These are phyloP conservation scores for Apocheima hispidaria DNA, from an alignment of 2,888 invertebrate species.

Conservation along the genomic window DNA sequence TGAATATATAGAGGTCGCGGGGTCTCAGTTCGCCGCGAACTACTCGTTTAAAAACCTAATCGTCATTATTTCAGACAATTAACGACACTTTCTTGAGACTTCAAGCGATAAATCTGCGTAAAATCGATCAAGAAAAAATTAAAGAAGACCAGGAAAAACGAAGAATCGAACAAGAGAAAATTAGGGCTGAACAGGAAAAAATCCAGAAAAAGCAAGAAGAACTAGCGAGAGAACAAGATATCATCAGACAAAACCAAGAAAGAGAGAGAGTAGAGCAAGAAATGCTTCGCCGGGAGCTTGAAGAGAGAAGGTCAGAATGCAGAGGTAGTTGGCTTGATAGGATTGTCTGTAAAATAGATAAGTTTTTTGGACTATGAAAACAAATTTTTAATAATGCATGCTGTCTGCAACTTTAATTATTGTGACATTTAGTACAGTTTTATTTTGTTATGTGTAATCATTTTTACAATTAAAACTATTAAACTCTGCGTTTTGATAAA, in stretches of 20 bases:
- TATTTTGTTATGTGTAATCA: too few species aligned
- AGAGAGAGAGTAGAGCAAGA: conserved; percentile 2
- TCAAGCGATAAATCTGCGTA: conserved; percentile 9
- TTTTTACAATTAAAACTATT: too few species aligned
- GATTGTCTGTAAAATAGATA: too few species aligned
- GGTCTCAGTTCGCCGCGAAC: too few species aligned
- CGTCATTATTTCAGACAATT: conserved; percentile 11
- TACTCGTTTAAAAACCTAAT: too few species aligned
- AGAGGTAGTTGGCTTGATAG: too few species aligned
- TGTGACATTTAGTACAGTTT: too few species aligned
- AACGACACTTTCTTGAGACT: conserved; percentile 22
- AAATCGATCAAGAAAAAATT: conserved; percentile 22
- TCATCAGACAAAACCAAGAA: conserved; percentile 19
- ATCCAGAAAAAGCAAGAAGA: conserved; percentile 1
- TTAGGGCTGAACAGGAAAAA: conserved; percentile 10
- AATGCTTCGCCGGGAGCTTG: not conserved
- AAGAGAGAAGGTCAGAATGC: not conserved
- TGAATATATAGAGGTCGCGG: too few species aligned
- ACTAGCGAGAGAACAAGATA: not conserved
- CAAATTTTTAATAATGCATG: too few species aligned
- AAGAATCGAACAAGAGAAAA: conserved; percentile 12
- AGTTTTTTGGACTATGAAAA: too few species aligned
- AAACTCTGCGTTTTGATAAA: too few species aligned
- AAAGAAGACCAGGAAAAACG: not conserved
- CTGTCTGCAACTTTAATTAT: too few species aligned